Evolutionary conservation across 2,888 invertebrate species (phyloP), one percentile per base, ranked within the genome.

Genomic region (Caenorhabditis sp.): DNA sequence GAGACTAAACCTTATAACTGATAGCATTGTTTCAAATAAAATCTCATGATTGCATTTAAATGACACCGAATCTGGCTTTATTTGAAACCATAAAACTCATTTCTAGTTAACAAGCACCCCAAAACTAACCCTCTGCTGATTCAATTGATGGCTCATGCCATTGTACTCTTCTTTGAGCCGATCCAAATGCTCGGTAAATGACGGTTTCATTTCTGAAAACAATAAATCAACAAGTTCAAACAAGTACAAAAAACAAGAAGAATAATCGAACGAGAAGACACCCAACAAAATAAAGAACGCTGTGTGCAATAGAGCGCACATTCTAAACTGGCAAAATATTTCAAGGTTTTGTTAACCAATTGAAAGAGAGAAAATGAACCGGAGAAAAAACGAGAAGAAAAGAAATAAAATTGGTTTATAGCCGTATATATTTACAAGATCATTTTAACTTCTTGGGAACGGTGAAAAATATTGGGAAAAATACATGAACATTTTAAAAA

Each of bases 151-250:
- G 26, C 64, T 71, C 72, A 80, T 65, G n/a, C 63, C 54, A 59
- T 59, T 56, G 67, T 78, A 81, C 50, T 84, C 84, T 43, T 84
- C 82, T 60, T 74, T 71, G 49, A 80, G 65, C 50, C 77, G 65
- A 20, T 84, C 84, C 21, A 82, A 56, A 31, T 66, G 74, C 10
- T 84, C 82, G 66, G 75, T 31, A 61, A 78, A 79, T 21, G 78
- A 59, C 31, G 74, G 66, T 70, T 80, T 79, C 79, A 79, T 79
- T 43, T 17, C 17, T 43, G 14, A 14, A 43, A 43, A 43, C 5
- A 10, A 43, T 14, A 17, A 7, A 12, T 43, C 14, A 12, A 14
- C 3, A 14, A 43, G 12, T 43, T 17, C 12, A 43, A 43, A 43
- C 12, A 43, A 43, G 17, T 12, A 43, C 14, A 43, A 43, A 14